A percentile compares a stretch with the other conserved stretches of the same genome.
These are phyloP conservation scores for Stigmatopora nigra DNA, from an alignment of 2,113 vertebrate species.

Conservation along the genomic window DNA sequence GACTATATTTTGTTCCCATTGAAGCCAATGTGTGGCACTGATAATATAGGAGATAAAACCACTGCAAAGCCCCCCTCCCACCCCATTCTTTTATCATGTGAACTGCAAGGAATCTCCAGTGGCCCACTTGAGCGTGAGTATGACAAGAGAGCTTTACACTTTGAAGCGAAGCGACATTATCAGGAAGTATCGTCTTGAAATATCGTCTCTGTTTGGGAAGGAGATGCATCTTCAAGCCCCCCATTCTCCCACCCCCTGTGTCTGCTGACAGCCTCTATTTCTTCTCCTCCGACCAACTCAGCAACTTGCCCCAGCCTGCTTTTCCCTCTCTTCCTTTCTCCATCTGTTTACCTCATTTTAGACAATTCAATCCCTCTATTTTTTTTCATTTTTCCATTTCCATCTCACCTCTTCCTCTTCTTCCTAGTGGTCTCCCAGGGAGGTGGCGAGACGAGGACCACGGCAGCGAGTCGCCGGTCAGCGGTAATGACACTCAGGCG, in stretches of 20 bases:
- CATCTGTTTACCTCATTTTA: constrained; percentile 1
- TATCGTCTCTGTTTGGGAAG: constrained; percentile 53
- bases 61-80: constrained; percentile 41
- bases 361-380: constrained; percentile 15
- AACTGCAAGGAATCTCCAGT: constrained; percentile 64
- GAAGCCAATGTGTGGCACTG: constrained; percentile 29
- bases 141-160: constrained; percentile 67
- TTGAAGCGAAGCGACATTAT: constrained; percentile 76
- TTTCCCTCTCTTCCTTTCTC: background rate
- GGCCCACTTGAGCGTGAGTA: constrained; percentile 52
- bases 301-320: constrained; percentile 11
- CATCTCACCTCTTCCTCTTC: constrained; percentile 17
- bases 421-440: constrained; percentile 39
- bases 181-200: constrained; percentile 68
- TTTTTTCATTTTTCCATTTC: constrained; percentile 12
- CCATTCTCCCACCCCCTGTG: constrained; percentile 26
- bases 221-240: constrained; percentile 39
- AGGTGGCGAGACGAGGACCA: constrained; percentile 56
- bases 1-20: constrained; percentile 43
- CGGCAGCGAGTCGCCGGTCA: constrained; percentile 64
- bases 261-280: constrained; percentile 27
- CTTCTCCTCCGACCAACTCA: constrained; percentile 28
- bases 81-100: constrained; percentile 53
- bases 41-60: constrained; percentile 22
- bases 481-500: constrained; percentile 63